Evolutionary conservation across 1,140 invertebrate genomes (phyloP).

Genomic region (Lasioglossum albipes): DNA sequence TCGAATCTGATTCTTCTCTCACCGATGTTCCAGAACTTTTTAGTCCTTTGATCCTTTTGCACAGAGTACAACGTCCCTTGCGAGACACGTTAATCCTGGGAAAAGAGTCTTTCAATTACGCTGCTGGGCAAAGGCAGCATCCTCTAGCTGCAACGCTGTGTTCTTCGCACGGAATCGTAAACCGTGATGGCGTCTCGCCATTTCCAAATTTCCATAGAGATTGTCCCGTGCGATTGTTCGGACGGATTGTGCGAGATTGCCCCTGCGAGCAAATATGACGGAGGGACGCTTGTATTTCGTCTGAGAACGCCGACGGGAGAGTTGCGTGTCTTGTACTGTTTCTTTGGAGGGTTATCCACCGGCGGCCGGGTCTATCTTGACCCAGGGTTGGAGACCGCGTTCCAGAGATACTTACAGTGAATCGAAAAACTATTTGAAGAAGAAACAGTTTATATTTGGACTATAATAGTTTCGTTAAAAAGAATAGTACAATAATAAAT

Average conservation of each 20-base stretch:
- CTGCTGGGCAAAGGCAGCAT: background rate
- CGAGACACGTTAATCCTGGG: background rate
- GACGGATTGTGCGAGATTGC: background rate
- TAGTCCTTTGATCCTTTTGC: conserved; percentile 2
- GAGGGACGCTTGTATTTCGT: background rate
- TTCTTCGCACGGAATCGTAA: background rate
- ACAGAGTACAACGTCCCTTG: background rate
- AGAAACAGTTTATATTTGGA: too few relatives aligned
- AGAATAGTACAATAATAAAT: too few relatives aligned
- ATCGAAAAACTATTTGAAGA: too few relatives aligned
- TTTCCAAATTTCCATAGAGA: conserved; percentile 8
- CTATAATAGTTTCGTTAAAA: too few relatives aligned
- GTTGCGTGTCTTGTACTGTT: too few relatives aligned
- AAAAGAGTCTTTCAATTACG: conserved; percentile 37
- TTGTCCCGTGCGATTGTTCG: background rate
- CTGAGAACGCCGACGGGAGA: background rate
- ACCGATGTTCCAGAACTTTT: too few relatives aligned
- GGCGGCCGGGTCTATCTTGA: too few relatives aligned
- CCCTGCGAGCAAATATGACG: background rate
- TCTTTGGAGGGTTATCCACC: too few relatives aligned
- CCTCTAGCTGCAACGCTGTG: background rate
- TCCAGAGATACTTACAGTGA: too few relatives aligned
- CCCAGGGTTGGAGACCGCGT: too few relatives aligned
- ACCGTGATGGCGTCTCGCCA: background rate
- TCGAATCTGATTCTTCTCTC: background rate